phyloP scores from a whole-genome alignment of 2,797 vertebrate species.

The Crocodylus rhombifer region DNA sequence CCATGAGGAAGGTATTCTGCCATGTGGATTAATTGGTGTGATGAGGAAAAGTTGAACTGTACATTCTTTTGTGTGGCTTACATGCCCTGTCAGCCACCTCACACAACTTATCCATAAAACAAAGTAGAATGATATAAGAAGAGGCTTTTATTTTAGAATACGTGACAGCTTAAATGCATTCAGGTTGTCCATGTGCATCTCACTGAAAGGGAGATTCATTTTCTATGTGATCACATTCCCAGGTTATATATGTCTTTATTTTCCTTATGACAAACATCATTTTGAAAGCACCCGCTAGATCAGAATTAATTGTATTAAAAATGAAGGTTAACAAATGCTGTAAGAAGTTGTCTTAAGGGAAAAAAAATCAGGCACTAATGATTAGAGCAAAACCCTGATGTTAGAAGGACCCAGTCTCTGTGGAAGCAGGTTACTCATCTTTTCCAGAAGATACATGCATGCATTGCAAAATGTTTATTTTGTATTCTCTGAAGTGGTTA shows the following conservation, averaged over 20 bases:
- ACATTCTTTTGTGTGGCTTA: neutral
- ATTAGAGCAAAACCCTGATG: slow-evolving; percentile 57
- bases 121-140: neutral
- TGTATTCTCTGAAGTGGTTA: slow-evolving; percentile 78
- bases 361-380: slow-evolving; percentile 8
- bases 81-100: neutral
- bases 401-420: slow-evolving; percentile 58
- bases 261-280: neutral
- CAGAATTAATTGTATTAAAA: slow-evolving; percentile 63
- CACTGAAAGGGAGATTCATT: neutral
- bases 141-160: neutral
- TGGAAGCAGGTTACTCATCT: slow-evolving; percentile 67
- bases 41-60: neutral
- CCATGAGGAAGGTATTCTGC: neutral
- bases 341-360: slow-evolving; percentile 54
- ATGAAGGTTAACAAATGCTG: slow-evolving; percentile 36
- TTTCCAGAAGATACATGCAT: slow-evolving; percentile 49
- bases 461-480: slow-evolving; percentile 71
- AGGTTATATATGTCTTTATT: slow-evolving; percentile 1
- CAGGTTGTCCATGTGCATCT: neutral
- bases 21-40: neutral
- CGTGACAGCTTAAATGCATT: neutral
- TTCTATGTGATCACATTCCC: neutral
- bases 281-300: slow-evolving; percentile 29
- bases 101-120: neutral